phyloP scores from a whole-genome alignment of 2,888 invertebrate genomes.

The Protodeltote pygarga region DNA sequence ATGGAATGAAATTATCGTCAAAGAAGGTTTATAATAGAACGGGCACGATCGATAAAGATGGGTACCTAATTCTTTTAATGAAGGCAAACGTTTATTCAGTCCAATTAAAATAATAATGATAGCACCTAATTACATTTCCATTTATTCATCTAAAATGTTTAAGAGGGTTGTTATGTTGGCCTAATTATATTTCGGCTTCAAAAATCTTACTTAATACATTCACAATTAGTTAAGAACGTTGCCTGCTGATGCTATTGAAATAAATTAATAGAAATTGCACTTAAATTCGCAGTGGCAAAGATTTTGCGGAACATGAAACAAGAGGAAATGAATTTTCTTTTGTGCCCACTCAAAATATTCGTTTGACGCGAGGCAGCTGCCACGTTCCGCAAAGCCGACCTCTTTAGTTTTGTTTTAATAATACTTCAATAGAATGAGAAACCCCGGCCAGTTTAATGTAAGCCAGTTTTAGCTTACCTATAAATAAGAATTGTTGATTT shows the following conservation, averaged over 20 bases:
- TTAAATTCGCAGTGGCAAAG: constrained; percentile 43
- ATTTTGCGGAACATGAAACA: constrained; percentile 55
- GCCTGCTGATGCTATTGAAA: constrained; percentile 26
- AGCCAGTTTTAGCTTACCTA: neutral
- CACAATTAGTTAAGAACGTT: constrained; percentile 9
- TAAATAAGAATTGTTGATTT: neutral
- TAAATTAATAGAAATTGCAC: constrained; percentile 52
- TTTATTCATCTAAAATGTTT: constrained; percentile 7
- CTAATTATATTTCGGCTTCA: constrained; percentile 14
- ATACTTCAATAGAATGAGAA: constrained; percentile 42
- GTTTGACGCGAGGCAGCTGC: constrained; percentile 52
- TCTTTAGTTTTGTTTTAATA: constrained; percentile 55
- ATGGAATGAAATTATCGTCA: constrained; percentile 24
- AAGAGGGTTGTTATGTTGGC: constrained; percentile 6
- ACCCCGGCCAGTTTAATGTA: constrained; percentile 15
- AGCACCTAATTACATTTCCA: constrained; percentile 27
- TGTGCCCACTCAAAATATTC: constrained; percentile 55
- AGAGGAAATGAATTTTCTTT: constrained; percentile 66
- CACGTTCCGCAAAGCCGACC: constrained; percentile 36
- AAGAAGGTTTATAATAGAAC: constrained; percentile 10
- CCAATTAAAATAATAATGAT: constrained; percentile 45
- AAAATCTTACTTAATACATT: constrained; percentile 9
- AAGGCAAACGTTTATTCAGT: constrained; percentile 32
- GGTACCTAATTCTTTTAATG: constrained; percentile 41
- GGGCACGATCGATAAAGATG: constrained; percentile 33